These are phyloP conservation scores for Drosophila yakuba DNA, from an alignment of 1,140 invertebrate genomes.

Conservation along the genomic window DNA sequence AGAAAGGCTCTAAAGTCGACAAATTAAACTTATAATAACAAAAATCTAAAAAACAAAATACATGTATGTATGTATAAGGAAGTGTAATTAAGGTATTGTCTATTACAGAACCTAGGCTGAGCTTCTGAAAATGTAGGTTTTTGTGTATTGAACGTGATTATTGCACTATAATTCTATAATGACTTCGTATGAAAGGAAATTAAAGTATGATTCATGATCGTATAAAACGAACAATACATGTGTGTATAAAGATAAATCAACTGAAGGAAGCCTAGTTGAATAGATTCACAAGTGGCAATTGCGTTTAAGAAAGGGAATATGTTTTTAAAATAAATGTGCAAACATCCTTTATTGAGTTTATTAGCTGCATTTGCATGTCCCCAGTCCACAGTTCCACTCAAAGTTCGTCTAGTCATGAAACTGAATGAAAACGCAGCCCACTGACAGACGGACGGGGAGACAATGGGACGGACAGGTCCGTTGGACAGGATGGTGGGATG, in stretches of 20 bases:
- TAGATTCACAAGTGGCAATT: too few relatives aligned
- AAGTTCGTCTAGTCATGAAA: slow-evolving; percentile 45
- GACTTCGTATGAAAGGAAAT: not conserved
- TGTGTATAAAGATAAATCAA: not conserved
- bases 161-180: not conserved
- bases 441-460: slow-evolving; percentile 37
- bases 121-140: too few relatives aligned
- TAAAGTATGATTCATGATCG: not conserved
- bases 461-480: slow-evolving; percentile 37
- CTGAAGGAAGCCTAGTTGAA: too few relatives aligned
- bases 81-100: too few relatives aligned
- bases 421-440: slow-evolving; percentile 59
- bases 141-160: not conserved
- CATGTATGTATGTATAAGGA: too few relatives aligned
- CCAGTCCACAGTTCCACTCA: slow-evolving; percentile 31
- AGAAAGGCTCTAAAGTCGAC: not conserved
- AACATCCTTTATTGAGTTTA: not conserved
- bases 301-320: too few relatives aligned
- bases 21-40: not conserved
- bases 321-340: too few relatives aligned
- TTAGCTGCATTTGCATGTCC: not conserved
- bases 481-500: slow-evolving; percentile 18
- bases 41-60: too few relatives aligned
- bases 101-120: too few relatives aligned
- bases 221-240: not conserved